Base-by-base conservation (phyloP, 2,888 invertebrate genomes). In the Apotomis betuletana region DNA sequence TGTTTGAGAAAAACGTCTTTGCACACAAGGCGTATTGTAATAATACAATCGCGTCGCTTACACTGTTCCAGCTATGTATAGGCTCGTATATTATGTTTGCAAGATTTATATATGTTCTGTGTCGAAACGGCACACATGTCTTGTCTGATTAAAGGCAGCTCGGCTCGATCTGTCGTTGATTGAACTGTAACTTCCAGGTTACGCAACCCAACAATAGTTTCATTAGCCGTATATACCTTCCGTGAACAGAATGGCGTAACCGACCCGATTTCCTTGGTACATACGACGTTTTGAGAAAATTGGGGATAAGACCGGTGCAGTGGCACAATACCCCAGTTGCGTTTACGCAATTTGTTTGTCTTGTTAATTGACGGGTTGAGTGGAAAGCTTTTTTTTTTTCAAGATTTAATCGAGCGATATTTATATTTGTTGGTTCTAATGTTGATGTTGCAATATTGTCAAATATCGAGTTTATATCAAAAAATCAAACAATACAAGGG, bases 331-430 rank as follows among this genome's bases (percentile, higher is more conserved):
- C 44, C 55, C 64, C 55, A 64, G n/a, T 64, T 55, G 55, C 49
- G 67, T 58, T 58, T 58, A 55, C 65, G 70, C 60, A 65, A 60
- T 63, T 36, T 70, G 59, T 70, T 65, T 70, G 49, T 65, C 44
- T 65, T 65, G 54, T 38, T 62, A 70, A 70, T 70, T 70, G 70
- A 65, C 64, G 15, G 49, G 9, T 46, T 49, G 55, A 61, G 15
- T 46, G 13, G 55, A 54, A 54, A 64, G 41, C 52, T 13, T 63
- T 54, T 54, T 54, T 44, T 52, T 41, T 6, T 41, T 41, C 5
- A 41, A 41, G 41, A 3, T 41, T 41, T 41, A 41, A 41, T 41
- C 41, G 6, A 41, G 5, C 41, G 41, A 41, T 41, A 41, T 41
- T 6, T 41, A 6, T 41, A 41, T 41, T 41, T 6, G 5, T 41